Evolutionary conservation across 92 coral and sea anemone species (phyloP).

Genomic region (Heteractis magnifica): DNA sequence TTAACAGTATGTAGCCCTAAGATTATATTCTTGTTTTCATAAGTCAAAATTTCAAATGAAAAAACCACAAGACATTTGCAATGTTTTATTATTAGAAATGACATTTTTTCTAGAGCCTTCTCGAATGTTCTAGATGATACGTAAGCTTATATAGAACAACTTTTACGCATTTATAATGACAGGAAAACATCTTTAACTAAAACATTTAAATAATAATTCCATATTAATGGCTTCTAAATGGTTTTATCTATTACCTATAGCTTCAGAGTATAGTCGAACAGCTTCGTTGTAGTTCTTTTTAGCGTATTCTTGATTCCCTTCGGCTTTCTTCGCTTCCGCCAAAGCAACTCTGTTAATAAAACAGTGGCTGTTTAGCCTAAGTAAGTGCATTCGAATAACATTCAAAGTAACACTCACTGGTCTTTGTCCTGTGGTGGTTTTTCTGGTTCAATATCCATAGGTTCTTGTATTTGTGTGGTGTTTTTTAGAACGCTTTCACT

Average conservation of each 20-base stretch:
- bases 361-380: not conserved
- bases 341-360: slow-evolving; percentile 53
- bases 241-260: slow-evolving; percentile 71
- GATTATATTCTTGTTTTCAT: too few species aligned
- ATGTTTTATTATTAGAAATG: not conserved
- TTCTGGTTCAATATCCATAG: slow-evolving; percentile 64
- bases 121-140: slow-evolving; percentile 6
- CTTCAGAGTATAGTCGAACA: slow-evolving; percentile 77
- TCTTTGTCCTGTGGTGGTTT: slow-evolving; percentile 4
- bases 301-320: slow-evolving; percentile 82
- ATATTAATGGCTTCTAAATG: not conserved
- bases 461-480: slow-evolving; percentile 19
- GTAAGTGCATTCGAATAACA: not conserved
- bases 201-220: not conserved
- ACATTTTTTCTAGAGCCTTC: slow-evolving; percentile 10
- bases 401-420: not conserved
- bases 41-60: too few species aligned
- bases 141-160: not conserved
- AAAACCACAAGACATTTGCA: too few species aligned
- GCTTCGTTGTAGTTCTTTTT: slow-evolving; percentile 78
- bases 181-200: not conserved
- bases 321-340: slow-evolving; percentile 89
- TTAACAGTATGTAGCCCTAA: too few species aligned
- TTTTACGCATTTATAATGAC: not conserved
- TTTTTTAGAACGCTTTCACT: slow-evolving; percentile 9